These are phyloP conservation scores for Acomys russatus DNA, from an alignment of 2,797 vertebrate species.

Conservation along the genomic window DNA sequence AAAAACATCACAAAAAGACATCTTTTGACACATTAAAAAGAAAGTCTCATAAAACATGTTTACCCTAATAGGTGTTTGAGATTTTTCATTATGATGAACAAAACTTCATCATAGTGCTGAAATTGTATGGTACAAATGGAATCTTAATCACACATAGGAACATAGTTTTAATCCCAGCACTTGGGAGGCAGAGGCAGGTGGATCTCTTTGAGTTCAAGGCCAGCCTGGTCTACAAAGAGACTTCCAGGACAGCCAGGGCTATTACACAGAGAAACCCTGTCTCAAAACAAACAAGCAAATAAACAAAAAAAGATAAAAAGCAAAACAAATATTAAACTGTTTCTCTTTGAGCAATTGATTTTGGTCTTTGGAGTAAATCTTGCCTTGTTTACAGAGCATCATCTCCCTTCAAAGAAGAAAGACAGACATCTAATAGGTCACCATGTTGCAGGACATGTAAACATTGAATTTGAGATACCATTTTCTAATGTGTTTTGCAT, in stretches of 20 bases:
- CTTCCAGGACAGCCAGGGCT: too few species aligned
- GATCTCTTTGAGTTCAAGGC: too few species aligned
- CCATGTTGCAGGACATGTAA: conserved; percentile 48
- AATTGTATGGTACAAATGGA: conserved; percentile 49
- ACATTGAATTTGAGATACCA: conserved; percentile 5
- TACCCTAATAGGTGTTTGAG: conserved; percentile 30
- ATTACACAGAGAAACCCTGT: too few species aligned
- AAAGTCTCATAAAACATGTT: neutral
- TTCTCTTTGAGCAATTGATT: conserved; percentile 65
- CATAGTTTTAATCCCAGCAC: too few species aligned
- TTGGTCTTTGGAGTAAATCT: conserved; percentile 45
- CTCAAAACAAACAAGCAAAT: too few species aligned
- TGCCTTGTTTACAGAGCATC: conserved; percentile 47
- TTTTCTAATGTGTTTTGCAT: conserved; percentile 46
- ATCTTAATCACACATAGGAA: conserved; percentile 28
- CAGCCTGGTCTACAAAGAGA: too few species aligned
- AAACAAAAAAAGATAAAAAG: conserved; percentile 57
- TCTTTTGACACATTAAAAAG: neutral
- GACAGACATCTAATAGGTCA: conserved; percentile 60
- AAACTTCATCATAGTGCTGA: too few species aligned
- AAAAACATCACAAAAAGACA: neutral
- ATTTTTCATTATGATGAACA: neutral
- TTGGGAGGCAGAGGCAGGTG: too few species aligned
- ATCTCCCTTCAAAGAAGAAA: conserved; percentile 49
- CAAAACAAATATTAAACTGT: neutral